A percentile compares a stretch with the other conserved stretches of the same genome.
Evolutionary conservation across 2,797 vertebrate species (phyloP).

Genomic region (Ficedula albicollis): DNA sequence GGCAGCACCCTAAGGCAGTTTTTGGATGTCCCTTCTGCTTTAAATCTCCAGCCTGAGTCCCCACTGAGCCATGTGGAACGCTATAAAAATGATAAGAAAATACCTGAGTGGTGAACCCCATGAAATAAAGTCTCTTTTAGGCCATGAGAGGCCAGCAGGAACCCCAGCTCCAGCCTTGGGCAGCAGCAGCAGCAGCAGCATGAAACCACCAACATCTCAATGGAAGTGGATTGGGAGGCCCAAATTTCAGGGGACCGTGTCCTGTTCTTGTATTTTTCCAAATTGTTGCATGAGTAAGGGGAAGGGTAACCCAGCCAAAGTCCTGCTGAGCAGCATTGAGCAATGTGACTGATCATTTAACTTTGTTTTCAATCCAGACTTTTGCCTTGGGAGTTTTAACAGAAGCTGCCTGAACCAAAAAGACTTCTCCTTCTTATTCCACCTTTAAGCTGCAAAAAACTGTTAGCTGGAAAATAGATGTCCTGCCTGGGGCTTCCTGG

Average conservation of each 20-base stretch:
- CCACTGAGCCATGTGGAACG: accelerated
- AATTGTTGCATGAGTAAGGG: background rate
- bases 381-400: background rate
- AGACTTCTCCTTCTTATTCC: background rate
- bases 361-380: background rate
- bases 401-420: background rate
- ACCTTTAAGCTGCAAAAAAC: background rate
- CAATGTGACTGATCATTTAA: background rate
- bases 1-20: background rate
- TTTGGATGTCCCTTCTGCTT: background rate
- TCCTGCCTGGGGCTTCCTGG: background rate
- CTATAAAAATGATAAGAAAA: background rate
- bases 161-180: background rate
- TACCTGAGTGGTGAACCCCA: background rate
- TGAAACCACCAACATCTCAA: background rate
- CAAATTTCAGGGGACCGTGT: background rate
- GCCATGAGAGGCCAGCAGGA: background rate
- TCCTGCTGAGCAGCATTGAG: background rate
- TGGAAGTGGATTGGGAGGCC: background rate
- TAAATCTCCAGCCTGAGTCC: background rate
- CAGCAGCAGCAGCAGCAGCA: background rate
- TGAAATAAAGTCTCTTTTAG: background rate
- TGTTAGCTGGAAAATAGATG: background rate
- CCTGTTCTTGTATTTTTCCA: background rate
- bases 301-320: background rate